Evolutionary conservation across 1,140 invertebrate genomes (phyloP).

Genomic region (Dysdera silvatica): DNA sequence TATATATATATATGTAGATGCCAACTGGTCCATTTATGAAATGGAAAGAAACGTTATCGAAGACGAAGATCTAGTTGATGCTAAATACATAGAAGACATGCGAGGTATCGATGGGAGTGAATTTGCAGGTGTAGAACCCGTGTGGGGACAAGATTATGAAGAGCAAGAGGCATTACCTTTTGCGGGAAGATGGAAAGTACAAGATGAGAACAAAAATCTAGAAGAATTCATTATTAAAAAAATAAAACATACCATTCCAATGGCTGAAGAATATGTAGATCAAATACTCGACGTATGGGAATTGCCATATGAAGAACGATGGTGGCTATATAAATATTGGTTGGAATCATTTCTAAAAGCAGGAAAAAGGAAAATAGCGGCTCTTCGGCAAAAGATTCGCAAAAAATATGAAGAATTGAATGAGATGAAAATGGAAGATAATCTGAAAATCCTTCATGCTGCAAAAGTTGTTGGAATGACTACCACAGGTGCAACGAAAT

Average conservation of each 20-base stretch:
- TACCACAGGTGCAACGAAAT: slow-evolving; percentile 62
- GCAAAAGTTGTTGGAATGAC: slow-evolving; percentile 60
- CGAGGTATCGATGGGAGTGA: slow-evolving; percentile 9
- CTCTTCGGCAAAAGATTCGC: neutral
- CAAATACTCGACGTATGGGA: slow-evolving; percentile 1
- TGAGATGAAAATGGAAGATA: slow-evolving; percentile 1
- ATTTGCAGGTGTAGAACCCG: neutral
- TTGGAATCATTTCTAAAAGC: neutral
- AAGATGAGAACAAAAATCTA: neutral
- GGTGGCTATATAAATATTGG: slow-evolving; percentile 14
- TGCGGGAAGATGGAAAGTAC: neutral
- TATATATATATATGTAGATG: no score
- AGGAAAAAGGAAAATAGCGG: neutral
- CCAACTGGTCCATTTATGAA: no score
- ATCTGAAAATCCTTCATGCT: neutral
- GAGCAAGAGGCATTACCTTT: neutral
- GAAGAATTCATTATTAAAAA: neutral
- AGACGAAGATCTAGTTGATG: slow-evolving; percentile 6
- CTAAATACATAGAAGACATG: neutral
- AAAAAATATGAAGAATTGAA: neutral
- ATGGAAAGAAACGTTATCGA: neutral
- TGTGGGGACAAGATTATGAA: neutral
- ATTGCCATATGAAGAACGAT: neutral
- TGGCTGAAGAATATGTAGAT: neutral
- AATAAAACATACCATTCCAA: neutral